These are phyloP conservation scores for Liopterus haemorrhoidalis DNA, from an alignment of 2,888 invertebrate genomes.

Conservation along the genomic window DNA sequence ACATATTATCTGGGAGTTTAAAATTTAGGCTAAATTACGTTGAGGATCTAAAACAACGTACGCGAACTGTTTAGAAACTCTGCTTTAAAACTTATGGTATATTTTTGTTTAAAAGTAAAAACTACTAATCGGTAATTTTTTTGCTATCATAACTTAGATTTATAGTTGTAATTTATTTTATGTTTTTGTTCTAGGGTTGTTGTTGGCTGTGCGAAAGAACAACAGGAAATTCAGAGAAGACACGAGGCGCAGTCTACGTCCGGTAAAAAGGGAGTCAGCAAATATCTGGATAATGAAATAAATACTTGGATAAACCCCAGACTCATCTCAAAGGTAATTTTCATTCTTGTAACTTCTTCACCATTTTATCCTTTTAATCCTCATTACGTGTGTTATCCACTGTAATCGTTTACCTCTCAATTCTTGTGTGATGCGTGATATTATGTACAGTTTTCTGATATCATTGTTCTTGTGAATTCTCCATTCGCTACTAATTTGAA, in stretches of 20 bases:
- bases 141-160: slow-evolving; percentile 1
- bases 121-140: not conserved
- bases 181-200: slow-evolving; percentile 22
- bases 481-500: no score
- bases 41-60: not conserved
- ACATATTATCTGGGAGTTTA: no score
- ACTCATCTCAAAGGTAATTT: slow-evolving; percentile 52
- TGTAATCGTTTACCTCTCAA: no score
- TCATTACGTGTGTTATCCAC: no score
- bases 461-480: no score
- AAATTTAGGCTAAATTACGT: not conserved
- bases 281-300: slow-evolving; percentile 53
- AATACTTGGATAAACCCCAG: slow-evolving; percentile 56
- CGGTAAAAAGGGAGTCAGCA: slow-evolving; percentile 49
- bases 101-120: not conserved
- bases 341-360: no score
- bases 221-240: slow-evolving; percentile 27
- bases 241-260: slow-evolving; percentile 35
- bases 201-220: slow-evolving; percentile 34
- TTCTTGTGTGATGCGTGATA: no score
- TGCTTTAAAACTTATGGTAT: not conserved
- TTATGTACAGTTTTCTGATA: no score
- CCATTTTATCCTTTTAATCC: no score
- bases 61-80: not conserved
- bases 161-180: slow-evolving; percentile 4